Conservation (phyloP, 2,797 vertebrate genomes). For the Betta splendens region DNA sequence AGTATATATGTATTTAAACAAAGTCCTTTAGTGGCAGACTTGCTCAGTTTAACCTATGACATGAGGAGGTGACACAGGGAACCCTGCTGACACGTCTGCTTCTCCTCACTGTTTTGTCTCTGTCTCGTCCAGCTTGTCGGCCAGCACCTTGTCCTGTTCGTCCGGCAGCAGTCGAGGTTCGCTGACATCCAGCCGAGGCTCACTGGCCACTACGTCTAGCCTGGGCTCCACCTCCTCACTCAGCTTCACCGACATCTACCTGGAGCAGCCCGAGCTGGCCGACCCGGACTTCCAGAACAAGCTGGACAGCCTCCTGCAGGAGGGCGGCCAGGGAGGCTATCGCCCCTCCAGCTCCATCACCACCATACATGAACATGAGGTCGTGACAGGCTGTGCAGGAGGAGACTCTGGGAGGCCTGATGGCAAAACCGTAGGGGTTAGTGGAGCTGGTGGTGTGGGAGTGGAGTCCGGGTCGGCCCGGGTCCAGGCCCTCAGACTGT, state of each 20-base stretch:
- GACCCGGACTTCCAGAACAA: conserved; percentile 93
- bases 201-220: conserved; percentile 91
- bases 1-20: no score
- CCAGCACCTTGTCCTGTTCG: conserved; percentile 96
- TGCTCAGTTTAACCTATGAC: no score
- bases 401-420: neutral
- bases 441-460: conserved; percentile 40
- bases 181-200: conserved; percentile 92
- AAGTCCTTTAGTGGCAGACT: no score
- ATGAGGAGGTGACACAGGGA: no score
- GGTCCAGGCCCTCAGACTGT: conserved; percentile 84
- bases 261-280: conserved; percentile 87
- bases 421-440: conserved; percentile 32
- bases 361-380: conserved; percentile 94
- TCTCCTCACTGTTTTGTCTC: neutral
- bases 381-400: conserved; percentile 65
- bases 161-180: conserved; percentile 95
- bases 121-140: conserved; percentile 85
- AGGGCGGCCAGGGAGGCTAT: conserved; percentile 84
- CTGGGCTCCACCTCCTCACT: conserved; percentile 92
- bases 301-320: conserved; percentile 90
- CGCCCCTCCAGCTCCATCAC: conserved; percentile 93
- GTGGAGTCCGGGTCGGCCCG: conserved; percentile 70
- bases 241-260: conserved; percentile 94
- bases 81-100: no score